Evolutionary conservation across 2,888 invertebrate genomes (phyloP).

Genomic region (Tethea ocularis): DNA sequence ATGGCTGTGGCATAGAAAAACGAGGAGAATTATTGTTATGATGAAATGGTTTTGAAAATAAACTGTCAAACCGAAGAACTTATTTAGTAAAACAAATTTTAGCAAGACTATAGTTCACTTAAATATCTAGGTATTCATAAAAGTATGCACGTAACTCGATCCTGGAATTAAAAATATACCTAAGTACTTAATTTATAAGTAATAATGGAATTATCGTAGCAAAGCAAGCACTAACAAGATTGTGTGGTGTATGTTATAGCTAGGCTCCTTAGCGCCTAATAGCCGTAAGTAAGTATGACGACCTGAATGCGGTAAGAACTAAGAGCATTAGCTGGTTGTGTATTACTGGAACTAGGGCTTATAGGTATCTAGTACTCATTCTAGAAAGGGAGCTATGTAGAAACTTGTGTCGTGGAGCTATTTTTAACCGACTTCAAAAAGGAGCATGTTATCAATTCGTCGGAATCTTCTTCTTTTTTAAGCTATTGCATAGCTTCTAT

Average conservation of each 20-base stretch:
- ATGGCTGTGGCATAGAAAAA: too few relatives aligned
- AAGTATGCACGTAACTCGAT: too few relatives aligned
- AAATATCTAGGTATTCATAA: too few relatives aligned
- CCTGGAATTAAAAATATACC: neutral
- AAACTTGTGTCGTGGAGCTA: neutral
- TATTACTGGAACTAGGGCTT: conserved; percentile 53
- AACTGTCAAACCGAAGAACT: too few relatives aligned
- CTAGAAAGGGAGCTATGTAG: neutral
- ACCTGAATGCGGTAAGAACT: conserved; percentile 72
- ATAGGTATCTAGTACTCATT: conserved; percentile 13
- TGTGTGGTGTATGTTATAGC: conserved; percentile 62
- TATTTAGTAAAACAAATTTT: too few relatives aligned
- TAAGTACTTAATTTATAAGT: conserved; percentile 23
- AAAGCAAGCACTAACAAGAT: conserved; percentile 62
- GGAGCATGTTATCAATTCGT: too few relatives aligned
- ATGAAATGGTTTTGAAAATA: too few relatives aligned
- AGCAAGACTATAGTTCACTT: too few relatives aligned
- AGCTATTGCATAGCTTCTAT: too few relatives aligned
- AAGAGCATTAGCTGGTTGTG: conserved; percentile 69
- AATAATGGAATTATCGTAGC: conserved; percentile 52
- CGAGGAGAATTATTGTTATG: too few relatives aligned
- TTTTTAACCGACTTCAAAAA: neutral
- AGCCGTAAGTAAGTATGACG: conserved; percentile 70
- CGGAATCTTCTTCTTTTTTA: too few relatives aligned
- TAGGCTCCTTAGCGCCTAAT: conserved; percentile 75